Evolutionary conservation across 2,888 invertebrate genomes (phyloP).

Genomic region (Griposia aprilina): DNA sequence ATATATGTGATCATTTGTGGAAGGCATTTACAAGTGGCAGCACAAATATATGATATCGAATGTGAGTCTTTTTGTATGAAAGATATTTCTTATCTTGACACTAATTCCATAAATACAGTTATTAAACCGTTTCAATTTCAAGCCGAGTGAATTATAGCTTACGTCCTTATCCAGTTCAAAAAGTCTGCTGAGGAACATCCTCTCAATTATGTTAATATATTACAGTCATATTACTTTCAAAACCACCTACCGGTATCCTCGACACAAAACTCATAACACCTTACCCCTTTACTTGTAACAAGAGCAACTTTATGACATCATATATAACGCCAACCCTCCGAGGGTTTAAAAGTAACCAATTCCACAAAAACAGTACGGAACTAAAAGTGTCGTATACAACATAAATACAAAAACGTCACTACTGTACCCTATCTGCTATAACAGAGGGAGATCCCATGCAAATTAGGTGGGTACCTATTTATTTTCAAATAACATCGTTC

Average conservation of each 20-base stretch:
- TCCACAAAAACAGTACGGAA: constrained; percentile 56
- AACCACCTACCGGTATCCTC: constrained; percentile 10
- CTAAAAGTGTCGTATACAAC: constrained; percentile 59
- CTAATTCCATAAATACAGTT: not conserved
- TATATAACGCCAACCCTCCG: constrained; percentile 55
- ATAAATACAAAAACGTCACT: constrained; percentile 60
- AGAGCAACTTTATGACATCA: constrained; percentile 53
- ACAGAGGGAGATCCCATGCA: constrained; percentile 71
- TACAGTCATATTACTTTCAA: constrained; percentile 20
- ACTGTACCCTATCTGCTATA: constrained; percentile 51
- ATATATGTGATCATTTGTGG: too few species aligned
- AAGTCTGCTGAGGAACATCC: not conserved
- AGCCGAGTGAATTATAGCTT: not conserved
- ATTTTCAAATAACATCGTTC: constrained; percentile 74
- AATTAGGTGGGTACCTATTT: constrained; percentile 77
- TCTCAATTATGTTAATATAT: constrained; percentile 38
- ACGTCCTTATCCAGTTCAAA: not conserved
- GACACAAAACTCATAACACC: constrained; percentile 42
- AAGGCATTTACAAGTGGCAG: too few species aligned
- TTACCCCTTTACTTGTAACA: constrained; percentile 27
- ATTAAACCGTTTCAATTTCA: not conserved
- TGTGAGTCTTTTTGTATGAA: not conserved
- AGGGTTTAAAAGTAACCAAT: constrained; percentile 60
- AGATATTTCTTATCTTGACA: not conserved
- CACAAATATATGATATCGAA: too few species aligned